A percentile compares a stretch with the other conserved stretches of the same genome.
These are phyloP conservation scores for Mesembrinibis cayennensis DNA, from an alignment of 2,113 vertebrate genomes.

Conservation along the genomic window DNA sequence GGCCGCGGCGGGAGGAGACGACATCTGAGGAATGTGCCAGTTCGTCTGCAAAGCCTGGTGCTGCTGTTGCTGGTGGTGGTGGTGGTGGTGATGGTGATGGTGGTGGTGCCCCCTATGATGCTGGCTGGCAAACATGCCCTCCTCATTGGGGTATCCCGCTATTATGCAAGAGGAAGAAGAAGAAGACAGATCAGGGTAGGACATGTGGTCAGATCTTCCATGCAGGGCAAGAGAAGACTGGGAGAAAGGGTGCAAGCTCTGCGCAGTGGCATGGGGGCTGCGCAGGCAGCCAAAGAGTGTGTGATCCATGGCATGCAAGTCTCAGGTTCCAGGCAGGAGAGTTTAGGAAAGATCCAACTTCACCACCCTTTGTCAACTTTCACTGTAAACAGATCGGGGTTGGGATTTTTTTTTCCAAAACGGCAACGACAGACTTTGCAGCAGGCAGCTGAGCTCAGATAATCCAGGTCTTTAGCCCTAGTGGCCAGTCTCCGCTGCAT, in stretches of 20 bases:
- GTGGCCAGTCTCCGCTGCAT: conserved; percentile 80
- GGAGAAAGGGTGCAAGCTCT: conserved; percentile 93
- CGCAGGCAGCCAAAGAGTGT: conserved; percentile 97
- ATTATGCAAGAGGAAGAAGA: conserved; percentile 87
- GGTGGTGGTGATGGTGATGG: conserved; percentile 80
- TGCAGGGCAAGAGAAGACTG: conserved; percentile 91
- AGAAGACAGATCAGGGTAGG: conserved; percentile 92
- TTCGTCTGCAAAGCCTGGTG: conserved; percentile 85
- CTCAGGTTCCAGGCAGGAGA: conserved; percentile 74
- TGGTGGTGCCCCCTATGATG: conserved; percentile 83
- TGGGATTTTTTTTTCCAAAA: conserved; percentile 48
- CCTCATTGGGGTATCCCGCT: conserved; percentile 90
- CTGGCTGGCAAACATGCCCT: conserved; percentile 90
- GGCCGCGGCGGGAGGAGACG: conserved; percentile 75
- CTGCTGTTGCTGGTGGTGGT: conserved; percentile 86
- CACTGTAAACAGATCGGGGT: conserved; percentile 65
- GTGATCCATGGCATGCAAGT: conserved; percentile 92
- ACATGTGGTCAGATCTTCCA: conserved; percentile 95
- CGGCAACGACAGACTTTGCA: conserved; percentile 58
- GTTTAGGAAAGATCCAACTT: conserved; percentile 68
- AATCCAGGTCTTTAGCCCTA: conserved; percentile 82
- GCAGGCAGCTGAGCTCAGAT: conserved; percentile 67
- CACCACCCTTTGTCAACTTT: conserved; percentile 73
- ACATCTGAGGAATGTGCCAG: conserved; percentile 92
- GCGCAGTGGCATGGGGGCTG: conserved; percentile 90